A percentile compares a stretch with the other conserved stretches of the same genome.
phyloP scores from a whole-genome alignment of 2,797 vertebrate genomes.

The Cynodonichthys magdalenae region DNA sequence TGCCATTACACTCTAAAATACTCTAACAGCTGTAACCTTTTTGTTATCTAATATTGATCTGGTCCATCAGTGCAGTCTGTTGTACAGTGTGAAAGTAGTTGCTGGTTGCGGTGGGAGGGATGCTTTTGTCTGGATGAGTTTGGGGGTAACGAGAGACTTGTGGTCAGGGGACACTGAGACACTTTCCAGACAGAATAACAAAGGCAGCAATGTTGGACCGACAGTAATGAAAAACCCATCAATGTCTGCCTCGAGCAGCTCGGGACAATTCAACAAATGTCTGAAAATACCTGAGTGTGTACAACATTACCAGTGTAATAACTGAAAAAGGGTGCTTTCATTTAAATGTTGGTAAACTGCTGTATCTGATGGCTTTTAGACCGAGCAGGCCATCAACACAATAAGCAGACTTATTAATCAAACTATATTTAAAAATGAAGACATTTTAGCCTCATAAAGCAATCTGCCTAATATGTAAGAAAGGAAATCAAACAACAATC shows the following conservation, averaged over 20 bases:
- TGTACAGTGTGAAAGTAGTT: conserved; percentile 31
- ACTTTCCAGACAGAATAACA: conserved; percentile 69
- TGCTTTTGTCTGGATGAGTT: conserved; percentile 64
- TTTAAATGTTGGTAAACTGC: conserved; percentile 4
- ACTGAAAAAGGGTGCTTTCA: conserved; percentile 16
- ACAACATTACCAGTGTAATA: conserved; percentile 36
- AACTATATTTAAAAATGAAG: too few species aligned
- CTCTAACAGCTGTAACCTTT: conserved; percentile 37
- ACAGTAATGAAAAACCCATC: conserved; percentile 50
- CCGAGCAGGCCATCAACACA: conserved; percentile 29
- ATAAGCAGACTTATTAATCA: conserved; percentile 32
- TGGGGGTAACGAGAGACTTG: conserved; percentile 42
- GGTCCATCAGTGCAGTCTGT: conserved; percentile 22
- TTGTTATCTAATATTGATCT: conserved; percentile 23
- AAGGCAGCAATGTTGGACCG: conserved; percentile 68
- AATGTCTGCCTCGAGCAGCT: conserved; percentile 44
- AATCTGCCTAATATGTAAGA: too few species aligned
- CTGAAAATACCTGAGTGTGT: conserved; percentile 26
- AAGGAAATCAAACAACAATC: background rate
- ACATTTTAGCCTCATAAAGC: too few species aligned
- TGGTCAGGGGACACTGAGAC: conserved; percentile 47
- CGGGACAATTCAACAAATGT: conserved; percentile 38
- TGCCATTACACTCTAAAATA: conserved; percentile 11
- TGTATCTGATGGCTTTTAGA: conserved; percentile 21
- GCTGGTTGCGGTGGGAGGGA: conserved; percentile 29